Conservation (phyloP, 1,140 invertebrate genomes). For the Dendroctonus valens region DNA sequence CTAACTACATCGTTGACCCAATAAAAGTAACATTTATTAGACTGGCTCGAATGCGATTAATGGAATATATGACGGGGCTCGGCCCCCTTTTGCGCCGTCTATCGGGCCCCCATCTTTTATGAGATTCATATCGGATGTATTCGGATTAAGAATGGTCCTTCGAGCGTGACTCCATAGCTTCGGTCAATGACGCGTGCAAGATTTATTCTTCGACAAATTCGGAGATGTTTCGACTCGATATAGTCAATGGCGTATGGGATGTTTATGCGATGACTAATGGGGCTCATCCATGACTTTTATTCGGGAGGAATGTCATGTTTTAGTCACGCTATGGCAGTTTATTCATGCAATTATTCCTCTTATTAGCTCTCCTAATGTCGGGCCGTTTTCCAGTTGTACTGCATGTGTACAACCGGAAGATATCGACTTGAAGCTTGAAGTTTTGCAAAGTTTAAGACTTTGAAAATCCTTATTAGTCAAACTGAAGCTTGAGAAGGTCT, state of each 20-base stretch:
- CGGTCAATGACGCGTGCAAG: conserved; percentile 7
- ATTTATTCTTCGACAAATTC: conserved; percentile 12
- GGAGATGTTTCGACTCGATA: conserved; percentile 2
- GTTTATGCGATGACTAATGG: not conserved
- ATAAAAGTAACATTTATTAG: conserved; percentile 11
- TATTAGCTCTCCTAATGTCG: too few species aligned
- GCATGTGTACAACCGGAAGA: too few species aligned
- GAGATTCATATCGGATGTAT: not conserved
- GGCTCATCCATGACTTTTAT: not conserved
- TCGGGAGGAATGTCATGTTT: too few species aligned
- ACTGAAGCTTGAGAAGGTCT: too few species aligned
- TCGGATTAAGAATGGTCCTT: conserved; percentile 3
- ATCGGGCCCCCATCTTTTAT: conserved; percentile 3
- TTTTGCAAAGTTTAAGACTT: too few species aligned
- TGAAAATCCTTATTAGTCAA: too few species aligned
- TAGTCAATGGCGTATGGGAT: not conserved
- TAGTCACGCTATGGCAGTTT: too few species aligned
- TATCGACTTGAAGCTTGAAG: too few species aligned
- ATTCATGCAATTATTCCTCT: too few species aligned
- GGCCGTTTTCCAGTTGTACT: too few species aligned
- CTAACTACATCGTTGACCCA: conserved; percentile 7
- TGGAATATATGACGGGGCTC: not conserved
- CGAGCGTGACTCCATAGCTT: not conserved
- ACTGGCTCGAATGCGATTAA: conserved; percentile 5
- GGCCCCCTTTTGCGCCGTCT: conserved; percentile 1